Base-by-base conservation (phyloP, 2,113 vertebrate genomes). In the Morone chrysops region DNA sequence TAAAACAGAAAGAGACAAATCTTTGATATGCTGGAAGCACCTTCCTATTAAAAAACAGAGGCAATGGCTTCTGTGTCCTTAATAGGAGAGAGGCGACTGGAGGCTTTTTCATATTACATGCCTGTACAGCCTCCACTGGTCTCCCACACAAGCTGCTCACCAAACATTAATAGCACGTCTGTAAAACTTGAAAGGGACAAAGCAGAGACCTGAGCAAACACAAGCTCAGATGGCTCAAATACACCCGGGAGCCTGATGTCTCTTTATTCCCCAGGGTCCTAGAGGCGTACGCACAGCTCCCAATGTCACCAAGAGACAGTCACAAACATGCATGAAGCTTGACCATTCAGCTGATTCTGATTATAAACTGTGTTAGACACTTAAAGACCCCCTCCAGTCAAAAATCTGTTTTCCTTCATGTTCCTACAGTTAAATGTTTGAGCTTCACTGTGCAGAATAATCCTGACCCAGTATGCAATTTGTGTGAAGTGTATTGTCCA, bases 191-290 rank as follows among this genome's bases (percentile, higher is more conserved):
- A 79, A 84, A 86, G 70, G 70, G 83, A 51, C n/a, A 81, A 79
- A 68, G 74, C n/a, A 70, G 45, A 83, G n/a, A 82, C 67, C 54
- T 61, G 59, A 83, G 61, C 75, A 91, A 88, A 89, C 80, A 85
- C 6, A 12, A 62, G 20, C 78, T 74, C 50, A 31, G 22, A 70
- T 60, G 75, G 47, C 75, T 87, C 54, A 65, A 73, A 67, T 43
- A 75, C 53, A 70, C n/a, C 40, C 57, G 31, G 12, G 3, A 83
- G 59, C 40, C 31, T 31, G 68, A 80, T 61, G 25, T 56, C 2
- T 47, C 10, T 13, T 69, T 20, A 59, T 77, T 66, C 18, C 61
- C 36, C 31, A 10, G 54, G 61, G 68, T 75, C 73, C 70, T 51
- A 51, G 17, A 61, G 17, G 25, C 36, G 56, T 11, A 50, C 22